Evolutionary conservation across 2,797 vertebrate species (phyloP).

Genomic region (Mergus octosetaceus): DNA sequence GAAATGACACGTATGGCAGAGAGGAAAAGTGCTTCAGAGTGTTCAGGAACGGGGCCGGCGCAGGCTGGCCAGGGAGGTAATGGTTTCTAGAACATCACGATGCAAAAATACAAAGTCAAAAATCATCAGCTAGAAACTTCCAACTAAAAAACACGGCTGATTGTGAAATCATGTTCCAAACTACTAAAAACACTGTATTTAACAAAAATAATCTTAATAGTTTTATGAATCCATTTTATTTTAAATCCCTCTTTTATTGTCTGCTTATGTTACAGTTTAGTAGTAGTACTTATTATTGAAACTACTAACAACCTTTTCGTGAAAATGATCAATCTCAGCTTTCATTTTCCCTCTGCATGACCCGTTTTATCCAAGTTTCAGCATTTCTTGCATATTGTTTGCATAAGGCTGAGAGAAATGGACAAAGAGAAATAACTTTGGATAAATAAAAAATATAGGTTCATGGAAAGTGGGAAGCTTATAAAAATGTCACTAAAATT

Average conservation of each 20-base stretch:
- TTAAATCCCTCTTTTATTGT: constrained; percentile 75
- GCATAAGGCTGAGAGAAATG: constrained; percentile 82
- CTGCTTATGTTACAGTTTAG: constrained; percentile 74
- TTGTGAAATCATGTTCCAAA: constrained; percentile 72
- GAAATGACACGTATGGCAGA: background rate
- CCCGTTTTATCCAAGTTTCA: constrained; percentile 80
- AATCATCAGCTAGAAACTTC: constrained; percentile 54
- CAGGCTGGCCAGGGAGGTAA: background rate
- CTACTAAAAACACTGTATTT: constrained; percentile 76
- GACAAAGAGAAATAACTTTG: constrained; percentile 75
- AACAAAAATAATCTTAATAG: constrained; percentile 75
- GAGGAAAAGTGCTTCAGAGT: constrained; percentile 1
- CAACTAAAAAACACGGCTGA: constrained; percentile 67
- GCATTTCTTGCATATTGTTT: constrained; percentile 80
- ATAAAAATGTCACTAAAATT: constrained; percentile 79
- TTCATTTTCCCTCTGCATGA: constrained; percentile 78
- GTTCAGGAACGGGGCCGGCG: background rate
- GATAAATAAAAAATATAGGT: constrained; percentile 79
- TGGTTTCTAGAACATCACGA: constrained; percentile 15
- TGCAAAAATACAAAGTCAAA: constrained; percentile 66
- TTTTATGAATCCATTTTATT: constrained; percentile 75
- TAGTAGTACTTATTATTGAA: constrained; percentile 67
- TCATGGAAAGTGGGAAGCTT: constrained; percentile 74
- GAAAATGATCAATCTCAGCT: constrained; percentile 75
- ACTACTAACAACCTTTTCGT: constrained; percentile 71